Evolutionary conservation across 1,140 invertebrate species (phyloP).

Genomic region (Laodelphax striatellus): DNA sequence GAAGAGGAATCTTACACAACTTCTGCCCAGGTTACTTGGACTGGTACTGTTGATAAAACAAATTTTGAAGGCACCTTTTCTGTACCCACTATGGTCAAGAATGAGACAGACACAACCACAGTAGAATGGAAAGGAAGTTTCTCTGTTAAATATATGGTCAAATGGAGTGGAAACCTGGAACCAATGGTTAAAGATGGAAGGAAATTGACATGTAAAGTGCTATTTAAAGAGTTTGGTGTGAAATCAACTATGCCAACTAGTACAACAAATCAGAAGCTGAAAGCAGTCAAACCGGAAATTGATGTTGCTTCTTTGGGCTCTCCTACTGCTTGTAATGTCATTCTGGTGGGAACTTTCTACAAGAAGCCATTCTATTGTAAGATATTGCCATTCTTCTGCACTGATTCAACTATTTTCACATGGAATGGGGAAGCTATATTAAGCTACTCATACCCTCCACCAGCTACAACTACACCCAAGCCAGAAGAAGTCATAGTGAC

Average conservation of each 20-base stretch:
- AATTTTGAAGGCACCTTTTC: conserved; percentile 4
- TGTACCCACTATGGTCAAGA: not conserved
- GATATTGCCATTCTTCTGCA: conserved; percentile 14
- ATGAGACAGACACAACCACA: not conserved
- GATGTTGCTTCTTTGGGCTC: not conserved
- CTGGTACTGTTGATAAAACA: not conserved
- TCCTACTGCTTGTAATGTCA: conserved; percentile 7
- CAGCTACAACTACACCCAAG: not conserved
- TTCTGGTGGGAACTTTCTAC: conserved; percentile 10
- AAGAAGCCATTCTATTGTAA: conserved; percentile 16
- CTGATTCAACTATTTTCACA: conserved; percentile 9
- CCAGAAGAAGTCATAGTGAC: not conserved
- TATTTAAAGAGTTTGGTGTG: conserved; percentile 1
- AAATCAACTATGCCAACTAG: not conserved
- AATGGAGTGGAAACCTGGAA: conserved; percentile 1
- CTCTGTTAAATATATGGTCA: not conserved
- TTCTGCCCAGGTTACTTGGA: conserved; percentile 7
- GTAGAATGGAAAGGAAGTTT: conserved; percentile 4
- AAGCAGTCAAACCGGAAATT: too few relatives aligned
- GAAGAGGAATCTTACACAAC: conserved; percentile 4
- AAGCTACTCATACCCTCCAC: conserved; percentile 9
- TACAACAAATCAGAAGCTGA: not conserved
- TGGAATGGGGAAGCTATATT: conserved; percentile 14
- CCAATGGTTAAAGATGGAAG: not conserved
- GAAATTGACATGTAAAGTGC: not conserved